Base-by-base conservation (phyloP, 2,888 invertebrate species). In the Standfussiana lucernea region DNA sequence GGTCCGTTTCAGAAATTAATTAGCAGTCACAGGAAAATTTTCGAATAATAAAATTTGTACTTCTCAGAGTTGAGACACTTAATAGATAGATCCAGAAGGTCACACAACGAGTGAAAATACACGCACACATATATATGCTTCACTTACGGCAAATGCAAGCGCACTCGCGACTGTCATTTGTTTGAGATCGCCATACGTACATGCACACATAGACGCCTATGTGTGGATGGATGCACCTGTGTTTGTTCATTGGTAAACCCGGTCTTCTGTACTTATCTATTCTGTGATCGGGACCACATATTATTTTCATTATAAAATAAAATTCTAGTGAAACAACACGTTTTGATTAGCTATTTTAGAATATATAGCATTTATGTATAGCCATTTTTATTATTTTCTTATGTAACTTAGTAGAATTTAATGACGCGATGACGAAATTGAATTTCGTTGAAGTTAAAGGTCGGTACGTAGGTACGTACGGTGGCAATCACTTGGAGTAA, bases 271-370 rank as follows among this genome's bases (percentile, higher is more conserved):
- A 15, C 0, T 2, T 11, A 1, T 21, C 2, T 11, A n/a, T 40
- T 24, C 6, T 40, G 32, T 68, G 45, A 45, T 47, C 8, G 0
- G 0, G 0, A 47, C 66, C 69, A 61, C 53, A 78, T 80, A 71
- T 82, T 83, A 53, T 75, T 72, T 50, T 72, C 59, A 80, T 86
- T 75, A 77, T 69, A 79, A 67, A 72, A 75, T 75, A 59, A 74
- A 56, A 28, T 56, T 56, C 6, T 15, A n/a, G 56, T 65, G 32
- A 59, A 78, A 64, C 42, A 67, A 77, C 67, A 59, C 56, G 35
- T 84, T 79, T 79, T 82, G 82, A 82, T 83, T 79, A 79, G n/a
- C 24, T 66, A 74, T 79, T 86, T n/a, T n/a, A n/a, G n/a, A n/a
- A n/a, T n/a, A n/a, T n/a, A n/a, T n/a, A n/a, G n/a, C n/a, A n/a